A percentile compares a stretch with the other conserved stretches of the same genome.
phyloP scores from a whole-genome alignment of 1,140 invertebrate genomes.

The Bactericera cockerelli region DNA sequence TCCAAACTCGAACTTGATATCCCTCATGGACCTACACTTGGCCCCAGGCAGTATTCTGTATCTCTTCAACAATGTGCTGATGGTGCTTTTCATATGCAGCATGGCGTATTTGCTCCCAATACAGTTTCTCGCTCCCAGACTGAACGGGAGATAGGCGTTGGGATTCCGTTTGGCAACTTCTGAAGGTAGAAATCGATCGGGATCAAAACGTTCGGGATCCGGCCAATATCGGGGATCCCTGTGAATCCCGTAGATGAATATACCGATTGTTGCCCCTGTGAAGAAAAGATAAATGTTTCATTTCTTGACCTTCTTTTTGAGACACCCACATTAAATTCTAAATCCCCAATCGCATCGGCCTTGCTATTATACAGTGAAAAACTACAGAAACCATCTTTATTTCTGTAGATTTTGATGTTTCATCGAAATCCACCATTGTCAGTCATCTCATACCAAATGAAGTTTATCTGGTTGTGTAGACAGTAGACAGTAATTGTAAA shows the following conservation, averaged over 20 bases:
- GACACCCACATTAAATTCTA: too few relatives aligned
- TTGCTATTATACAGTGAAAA: too few relatives aligned
- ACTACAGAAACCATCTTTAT: too few relatives aligned
- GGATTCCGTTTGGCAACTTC: constrained; percentile 26
- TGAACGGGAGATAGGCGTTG: constrained; percentile 39
- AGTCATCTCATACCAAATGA: too few relatives aligned
- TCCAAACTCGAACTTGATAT: background rate
- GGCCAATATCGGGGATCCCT: background rate
- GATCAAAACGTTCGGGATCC: background rate
- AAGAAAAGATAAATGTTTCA: too few relatives aligned
- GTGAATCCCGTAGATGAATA: background rate
- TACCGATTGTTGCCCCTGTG: background rate
- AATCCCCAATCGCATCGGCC: too few relatives aligned
- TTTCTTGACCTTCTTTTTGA: too few relatives aligned
- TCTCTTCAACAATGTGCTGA: background rate
- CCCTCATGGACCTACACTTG: background rate
- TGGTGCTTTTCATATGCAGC: background rate
- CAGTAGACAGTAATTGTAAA: too few relatives aligned
- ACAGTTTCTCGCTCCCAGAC: constrained; percentile 40
- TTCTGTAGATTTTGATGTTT: too few relatives aligned
- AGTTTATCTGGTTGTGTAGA: too few relatives aligned
- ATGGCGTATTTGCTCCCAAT: constrained; percentile 30
- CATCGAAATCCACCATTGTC: too few relatives aligned
- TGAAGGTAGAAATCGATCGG: background rate
- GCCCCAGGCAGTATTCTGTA: background rate